Base-by-base conservation (phyloP, 2,888 invertebrate species). In the Yponomeuta malinellus region DNA sequence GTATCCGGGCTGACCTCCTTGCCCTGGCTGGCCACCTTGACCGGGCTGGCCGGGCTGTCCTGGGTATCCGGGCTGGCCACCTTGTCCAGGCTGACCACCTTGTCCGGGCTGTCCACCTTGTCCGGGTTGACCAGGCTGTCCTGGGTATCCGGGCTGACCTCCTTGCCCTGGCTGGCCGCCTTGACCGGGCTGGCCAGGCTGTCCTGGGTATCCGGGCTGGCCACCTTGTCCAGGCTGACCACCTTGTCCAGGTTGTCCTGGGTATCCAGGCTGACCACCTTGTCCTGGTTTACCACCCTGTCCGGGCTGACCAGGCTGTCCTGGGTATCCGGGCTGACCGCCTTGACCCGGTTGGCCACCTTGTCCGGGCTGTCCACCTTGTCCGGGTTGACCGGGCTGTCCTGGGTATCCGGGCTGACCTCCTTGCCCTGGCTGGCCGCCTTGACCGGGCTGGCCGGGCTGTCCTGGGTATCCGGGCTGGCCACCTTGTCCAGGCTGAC, bases 211-310 rank as follows among this genome's bases (percentile, higher is more conserved):
- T 29, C 72, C 70, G 0, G 70, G 65, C 43, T 70, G 65, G 29
- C 71, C 71, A 5, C 64, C 68, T 59, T 68, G 43, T n/a, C 64
- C 70, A 2, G 70, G 68, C 48, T 23, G 5, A 2, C 64, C 70
- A 31, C 70, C 70, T 63, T 66, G 66, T 52, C 72, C 37, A 23
- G 75, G 65, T 72, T 69, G 29, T 72, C 74, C 29, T 74, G 71
- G 71, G 0, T 69, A 10, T 66, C 71, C 52, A 9, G 67, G 48
- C 33, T 37, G 43, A 59, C 64, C 78, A 33, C 78, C 78, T 1
- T 76, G 72, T 12, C 81, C 78, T 70, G 79, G 82, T 0, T 74
- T 83, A 90, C 73, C 84, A 88, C 77, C 94, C 90, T 63, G 81
- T 88, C 78, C 81, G 89, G 73, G 72, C n/a, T 31, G 29, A n/a